Conservation (phyloP, 2,113 vertebrate species). For the Elanoides forficatus region DNA sequence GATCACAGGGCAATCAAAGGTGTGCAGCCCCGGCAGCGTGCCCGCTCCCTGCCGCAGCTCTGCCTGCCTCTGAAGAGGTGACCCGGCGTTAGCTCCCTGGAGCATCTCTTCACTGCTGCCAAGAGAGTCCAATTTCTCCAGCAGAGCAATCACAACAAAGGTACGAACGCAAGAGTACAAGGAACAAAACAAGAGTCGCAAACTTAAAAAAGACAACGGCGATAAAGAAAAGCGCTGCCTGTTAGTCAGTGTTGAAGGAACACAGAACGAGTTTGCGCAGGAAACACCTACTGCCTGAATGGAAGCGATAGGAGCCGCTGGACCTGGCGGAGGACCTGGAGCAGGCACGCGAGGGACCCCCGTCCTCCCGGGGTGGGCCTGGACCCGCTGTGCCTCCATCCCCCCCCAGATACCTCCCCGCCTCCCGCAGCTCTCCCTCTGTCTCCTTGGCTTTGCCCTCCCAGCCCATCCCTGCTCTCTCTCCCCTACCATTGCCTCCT, state of each 20-base stretch:
- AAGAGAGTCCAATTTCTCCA: not conserved
- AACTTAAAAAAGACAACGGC: not conserved
- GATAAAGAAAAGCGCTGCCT: not conserved
- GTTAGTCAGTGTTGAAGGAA: not conserved
- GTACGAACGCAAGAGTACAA: not conserved
- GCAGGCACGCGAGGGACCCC: not conserved
- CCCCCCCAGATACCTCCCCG: not conserved
- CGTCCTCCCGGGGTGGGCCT: not conserved
- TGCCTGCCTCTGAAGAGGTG: not conserved
- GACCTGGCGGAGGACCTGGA: not conserved
- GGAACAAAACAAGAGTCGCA: not conserved
- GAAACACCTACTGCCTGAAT: not conserved
- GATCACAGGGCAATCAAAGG: not conserved
- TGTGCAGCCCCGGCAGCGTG: accelerated
- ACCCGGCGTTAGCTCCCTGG: not conserved
- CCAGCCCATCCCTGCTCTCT: not conserved
- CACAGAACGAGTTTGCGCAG: not conserved
- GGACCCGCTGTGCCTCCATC: not conserved
- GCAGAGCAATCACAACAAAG: not conserved
- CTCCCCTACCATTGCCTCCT: conserved; percentile 35
- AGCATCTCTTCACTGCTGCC: not conserved
- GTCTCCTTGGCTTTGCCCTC: not conserved
- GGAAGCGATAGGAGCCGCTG: not conserved
- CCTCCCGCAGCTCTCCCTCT: not conserved
- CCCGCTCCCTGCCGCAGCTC: not conserved